Conservation (phyloP, 2,113 vertebrate species). For the Nothoprocta pentlandii region DNA sequence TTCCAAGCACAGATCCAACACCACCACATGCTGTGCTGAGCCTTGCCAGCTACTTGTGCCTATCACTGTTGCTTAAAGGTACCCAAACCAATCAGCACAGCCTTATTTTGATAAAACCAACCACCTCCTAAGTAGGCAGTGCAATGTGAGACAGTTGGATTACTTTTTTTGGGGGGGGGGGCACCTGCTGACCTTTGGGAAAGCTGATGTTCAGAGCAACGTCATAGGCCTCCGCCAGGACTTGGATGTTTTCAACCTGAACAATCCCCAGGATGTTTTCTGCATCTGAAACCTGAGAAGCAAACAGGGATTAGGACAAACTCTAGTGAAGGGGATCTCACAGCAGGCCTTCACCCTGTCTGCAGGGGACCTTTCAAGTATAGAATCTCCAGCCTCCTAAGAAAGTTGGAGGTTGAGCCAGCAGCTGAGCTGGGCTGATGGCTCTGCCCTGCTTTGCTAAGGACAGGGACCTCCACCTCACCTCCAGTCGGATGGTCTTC, state of each 20-base stretch:
- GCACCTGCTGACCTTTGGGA: conserved; percentile 81
- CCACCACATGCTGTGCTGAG: accelerated
- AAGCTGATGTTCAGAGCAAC: conserved; percentile 84
- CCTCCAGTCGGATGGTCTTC: conserved; percentile 88
- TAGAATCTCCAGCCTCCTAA: not conserved
- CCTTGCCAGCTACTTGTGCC: not conserved
- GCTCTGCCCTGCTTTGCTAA: not conserved
- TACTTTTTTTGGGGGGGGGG: not conserved
- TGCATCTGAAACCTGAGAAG: conserved; percentile 86
- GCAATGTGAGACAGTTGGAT: not conserved
- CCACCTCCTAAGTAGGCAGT: not conserved
- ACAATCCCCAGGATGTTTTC: conserved; percentile 86
- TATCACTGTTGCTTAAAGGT: not conserved
- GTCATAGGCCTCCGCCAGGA: conserved; percentile 89
- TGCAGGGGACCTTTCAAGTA: not conserved
- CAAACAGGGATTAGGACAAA: not conserved
- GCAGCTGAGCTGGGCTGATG: not conserved
- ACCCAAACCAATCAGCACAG: not conserved
- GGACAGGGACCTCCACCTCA: conserved; percentile 38
- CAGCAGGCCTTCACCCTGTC: not conserved
- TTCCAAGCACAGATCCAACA: not conserved
- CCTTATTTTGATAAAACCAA: not conserved
- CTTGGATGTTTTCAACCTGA: conserved; percentile 85
- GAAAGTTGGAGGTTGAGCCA: not conserved
- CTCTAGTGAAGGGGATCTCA: not conserved